Conservation (phyloP, 2,797 vertebrate genomes). For the Anabacerthia variegaticeps region DNA sequence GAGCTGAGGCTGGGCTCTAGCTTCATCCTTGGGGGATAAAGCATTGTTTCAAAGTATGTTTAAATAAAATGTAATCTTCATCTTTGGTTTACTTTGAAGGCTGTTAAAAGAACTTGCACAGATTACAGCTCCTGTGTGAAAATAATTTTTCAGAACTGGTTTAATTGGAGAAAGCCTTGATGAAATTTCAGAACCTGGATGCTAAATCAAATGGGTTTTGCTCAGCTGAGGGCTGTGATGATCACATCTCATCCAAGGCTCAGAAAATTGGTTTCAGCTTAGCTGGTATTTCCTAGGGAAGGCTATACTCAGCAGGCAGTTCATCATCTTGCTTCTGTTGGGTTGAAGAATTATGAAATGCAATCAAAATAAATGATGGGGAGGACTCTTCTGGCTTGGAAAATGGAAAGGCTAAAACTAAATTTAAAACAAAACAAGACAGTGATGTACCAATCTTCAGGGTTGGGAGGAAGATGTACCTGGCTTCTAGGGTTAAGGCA, state of each 20-base stretch:
- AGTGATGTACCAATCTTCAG: not conserved
- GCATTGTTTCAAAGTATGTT: slow-evolving; percentile 17
- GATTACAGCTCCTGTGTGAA: not conserved
- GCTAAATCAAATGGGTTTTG: not conserved
- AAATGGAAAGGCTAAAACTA: not conserved
- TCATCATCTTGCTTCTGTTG: not conserved
- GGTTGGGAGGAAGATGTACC: not conserved
- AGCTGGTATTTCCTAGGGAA: not conserved
- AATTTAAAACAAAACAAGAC: not conserved
- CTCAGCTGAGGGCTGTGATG: not conserved
- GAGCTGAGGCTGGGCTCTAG: not conserved
- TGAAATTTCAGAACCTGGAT: not conserved
- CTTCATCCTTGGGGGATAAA: not conserved
- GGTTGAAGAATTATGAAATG: not conserved
- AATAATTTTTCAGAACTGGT: not conserved
- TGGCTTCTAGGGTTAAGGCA: not conserved
- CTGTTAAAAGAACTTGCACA: not conserved
- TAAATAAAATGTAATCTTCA: not conserved
- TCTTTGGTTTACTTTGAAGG: slow-evolving; percentile 17
- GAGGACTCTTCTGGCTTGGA: not conserved
- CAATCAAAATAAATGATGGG: not conserved
- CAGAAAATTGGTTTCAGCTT: not conserved
- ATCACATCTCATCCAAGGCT: not conserved
- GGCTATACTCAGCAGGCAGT: not conserved
- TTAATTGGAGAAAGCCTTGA: not conserved